Evolutionary conservation across 1,140 invertebrate genomes (phyloP).

Genomic region (Drosophila teissieri): DNA sequence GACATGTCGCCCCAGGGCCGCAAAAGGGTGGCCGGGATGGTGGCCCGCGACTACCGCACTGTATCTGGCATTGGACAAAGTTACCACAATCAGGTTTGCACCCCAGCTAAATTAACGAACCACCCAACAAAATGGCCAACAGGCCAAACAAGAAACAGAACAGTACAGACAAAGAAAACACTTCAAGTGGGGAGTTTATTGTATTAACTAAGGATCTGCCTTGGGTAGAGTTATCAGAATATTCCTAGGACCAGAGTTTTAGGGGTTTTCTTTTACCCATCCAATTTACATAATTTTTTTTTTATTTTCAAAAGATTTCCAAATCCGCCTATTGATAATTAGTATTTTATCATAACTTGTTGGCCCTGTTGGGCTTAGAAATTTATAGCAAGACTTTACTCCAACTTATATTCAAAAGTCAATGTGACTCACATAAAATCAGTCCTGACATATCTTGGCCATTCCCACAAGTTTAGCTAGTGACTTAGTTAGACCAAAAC

Average conservation of each 20-base stretch:
- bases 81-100: constrained; percentile 85
- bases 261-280: not conserved
- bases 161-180: constrained; percentile 51
- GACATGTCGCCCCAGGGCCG: constrained; percentile 92
- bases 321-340: too few relatives aligned
- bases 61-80: constrained; percentile 85
- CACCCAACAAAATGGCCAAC: constrained; percentile 12
- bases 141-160: constrained; percentile 35
- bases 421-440: constrained; percentile 9
- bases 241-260: too few relatives aligned
- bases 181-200: not conserved
- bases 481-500: constrained; percentile 28
- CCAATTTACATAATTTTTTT: not conserved
- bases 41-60: constrained; percentile 86
- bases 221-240: not conserved
- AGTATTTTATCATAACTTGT: too few relatives aligned
- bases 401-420: not conserved
- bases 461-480: constrained; percentile 21
- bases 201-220: not conserved
- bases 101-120: constrained; percentile 67
- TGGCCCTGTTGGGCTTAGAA: too few relatives aligned
- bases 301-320: too few relatives aligned
- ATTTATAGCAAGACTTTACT: not conserved
- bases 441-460: constrained; percentile 18
- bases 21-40: constrained; percentile 89